Evolutionary conservation across 2,888 invertebrate genomes (phyloP), one percentile per base, ranked within the genome.

Genomic region (Caenorhabditis auriculariae): DNA sequence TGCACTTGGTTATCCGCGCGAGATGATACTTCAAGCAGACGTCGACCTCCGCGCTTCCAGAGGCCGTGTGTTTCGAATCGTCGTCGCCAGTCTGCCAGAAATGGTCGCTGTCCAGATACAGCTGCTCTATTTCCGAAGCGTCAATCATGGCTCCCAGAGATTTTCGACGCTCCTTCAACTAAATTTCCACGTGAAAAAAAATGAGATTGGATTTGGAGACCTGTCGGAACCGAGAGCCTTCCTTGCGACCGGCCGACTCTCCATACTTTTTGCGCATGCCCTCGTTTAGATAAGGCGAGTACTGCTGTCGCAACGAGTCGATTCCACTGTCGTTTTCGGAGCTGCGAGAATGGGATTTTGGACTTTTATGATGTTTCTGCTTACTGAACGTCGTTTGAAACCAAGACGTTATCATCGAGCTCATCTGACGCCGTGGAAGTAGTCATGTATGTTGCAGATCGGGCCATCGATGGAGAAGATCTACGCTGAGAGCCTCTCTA

Each of bases 311-410:
- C 12, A 78, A 52, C 0, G 77, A 77, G 51, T 78, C 78, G 29
- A 78, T 76, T 26, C 78, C 78, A 46, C 75, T 75, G 58, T 78
- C 78, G 45, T 77, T 78, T 54, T 78, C 78, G 12, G 75, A 77
- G 21, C 74, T 76, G 35, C 9, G 68, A 57, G 32, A 37, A 19
- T 21, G 5, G n/a, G 19, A 1, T 42, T 32, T 48, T 4, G 2
- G 9, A 15, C 3, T 12, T 7, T 26, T 17, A 26, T 45, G 24
- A 42, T n/a, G n/a, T 9, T 35, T 35, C n/a, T 12, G 56, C 66
- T 64, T 19, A 65, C 65, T 71, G 62, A 19, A 54, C 37, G 28
- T 70, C 64, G 32, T 55, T 62, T 0, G 67, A 55, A 9, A 71
- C 45, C 27, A 75, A 45, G 1, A 74, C 72, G 60, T 75, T 76